A percentile compares a stretch with the other conserved stretches of the same genome.
Conservation (phyloP, 23 tunicate genomes). For the Styela clava region DNA sequence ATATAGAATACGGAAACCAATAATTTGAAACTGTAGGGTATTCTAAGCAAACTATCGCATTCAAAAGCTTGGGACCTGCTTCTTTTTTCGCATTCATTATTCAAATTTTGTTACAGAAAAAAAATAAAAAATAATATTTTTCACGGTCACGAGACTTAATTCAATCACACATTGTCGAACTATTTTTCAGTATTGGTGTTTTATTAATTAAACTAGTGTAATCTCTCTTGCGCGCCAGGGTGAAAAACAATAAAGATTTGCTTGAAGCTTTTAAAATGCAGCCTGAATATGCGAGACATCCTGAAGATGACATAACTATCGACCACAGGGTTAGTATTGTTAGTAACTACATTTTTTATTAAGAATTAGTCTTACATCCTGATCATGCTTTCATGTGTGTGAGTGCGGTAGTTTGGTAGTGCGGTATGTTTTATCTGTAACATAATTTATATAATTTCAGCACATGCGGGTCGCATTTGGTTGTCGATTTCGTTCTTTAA, state of each 20-base stretch:
- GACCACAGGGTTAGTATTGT: slow-evolving; percentile 75
- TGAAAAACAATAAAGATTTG: slow-evolving; percentile 28
- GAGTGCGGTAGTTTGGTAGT: too few species aligned
- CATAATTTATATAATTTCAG: slow-evolving; percentile 23
- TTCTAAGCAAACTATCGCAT: too few species aligned
- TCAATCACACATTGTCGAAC: not conserved
- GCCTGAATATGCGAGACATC: slow-evolving; percentile 43
- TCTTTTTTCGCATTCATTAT: not conserved
- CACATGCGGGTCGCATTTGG: slow-evolving; percentile 79
- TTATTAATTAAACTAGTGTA: too few species aligned
- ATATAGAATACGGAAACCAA: too few species aligned
- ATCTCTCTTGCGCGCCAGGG: slow-evolving; percentile 25
- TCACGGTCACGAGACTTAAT: not conserved
- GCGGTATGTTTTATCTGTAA: too few species aligned
- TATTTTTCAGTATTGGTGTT: not conserved
- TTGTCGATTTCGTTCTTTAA: slow-evolving; percentile 52
- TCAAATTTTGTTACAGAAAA: not conserved
- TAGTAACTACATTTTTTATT: not conserved
- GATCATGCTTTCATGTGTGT: too few species aligned
- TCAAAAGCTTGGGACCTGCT: too few species aligned
- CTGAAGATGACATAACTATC: slow-evolving; percentile 36
- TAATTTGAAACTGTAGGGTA: too few species aligned
- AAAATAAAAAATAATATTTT: too few species aligned
- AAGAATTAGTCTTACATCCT: not conserved
- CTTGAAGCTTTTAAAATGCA: slow-evolving; percentile 36